phyloP scores from a whole-genome alignment of 2,113 vertebrate species.

The Gila orcuttii region DNA sequence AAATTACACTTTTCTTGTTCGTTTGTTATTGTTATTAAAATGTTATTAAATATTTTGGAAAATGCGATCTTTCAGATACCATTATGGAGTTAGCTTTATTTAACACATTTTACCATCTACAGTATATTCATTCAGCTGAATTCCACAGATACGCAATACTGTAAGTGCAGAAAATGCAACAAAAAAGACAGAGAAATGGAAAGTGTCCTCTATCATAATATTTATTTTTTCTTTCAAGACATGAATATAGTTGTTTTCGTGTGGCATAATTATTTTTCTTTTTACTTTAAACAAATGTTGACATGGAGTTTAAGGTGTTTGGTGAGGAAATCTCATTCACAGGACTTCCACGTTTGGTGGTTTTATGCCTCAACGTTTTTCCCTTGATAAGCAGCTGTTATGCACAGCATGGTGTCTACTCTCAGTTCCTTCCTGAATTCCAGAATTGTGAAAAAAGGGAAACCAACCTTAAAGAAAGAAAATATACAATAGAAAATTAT shows the following conservation, averaged over 20 bases:
- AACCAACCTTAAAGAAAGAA: neutral
- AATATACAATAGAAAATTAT: neutral
- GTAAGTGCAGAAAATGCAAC: too few species aligned
- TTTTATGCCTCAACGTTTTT: slow-evolving; percentile 47
- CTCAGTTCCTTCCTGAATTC: slow-evolving; percentile 44
- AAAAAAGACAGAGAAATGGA: too few species aligned
- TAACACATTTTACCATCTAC: too few species aligned
- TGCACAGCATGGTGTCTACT: slow-evolving; percentile 53
- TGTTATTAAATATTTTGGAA: neutral
- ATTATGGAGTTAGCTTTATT: neutral
- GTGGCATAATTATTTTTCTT: neutral
- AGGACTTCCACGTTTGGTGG: slow-evolving; percentile 32
- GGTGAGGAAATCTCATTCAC: slow-evolving; percentile 34
- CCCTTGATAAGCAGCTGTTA: slow-evolving; percentile 50
- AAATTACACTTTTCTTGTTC: neutral
- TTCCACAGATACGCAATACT: neutral
- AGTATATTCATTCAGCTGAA: neutral
- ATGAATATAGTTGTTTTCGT: neutral
- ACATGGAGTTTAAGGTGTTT: neutral
- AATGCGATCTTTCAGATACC: neutral
- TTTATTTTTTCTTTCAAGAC: neutral
- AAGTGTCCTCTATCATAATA: too few species aligned
- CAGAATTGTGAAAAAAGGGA: slow-evolving; percentile 49
- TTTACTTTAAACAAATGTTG: neutral
- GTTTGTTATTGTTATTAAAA: too few species aligned